Conservation (phyloP, 2,113 vertebrate genomes). For the Malurus alboscapulatus region DNA sequence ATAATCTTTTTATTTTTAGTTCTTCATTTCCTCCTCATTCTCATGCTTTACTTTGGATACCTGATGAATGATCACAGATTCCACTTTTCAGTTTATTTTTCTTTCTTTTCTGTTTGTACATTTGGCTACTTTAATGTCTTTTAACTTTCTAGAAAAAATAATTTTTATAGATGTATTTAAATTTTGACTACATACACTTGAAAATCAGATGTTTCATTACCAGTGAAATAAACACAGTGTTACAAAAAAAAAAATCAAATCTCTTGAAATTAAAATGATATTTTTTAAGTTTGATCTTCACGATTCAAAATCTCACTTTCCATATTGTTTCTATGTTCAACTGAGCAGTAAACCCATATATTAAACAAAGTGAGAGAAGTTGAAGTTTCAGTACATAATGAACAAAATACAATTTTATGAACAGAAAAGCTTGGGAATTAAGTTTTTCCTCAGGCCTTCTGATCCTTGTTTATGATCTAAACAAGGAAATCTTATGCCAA, state of each 20-base stretch:
- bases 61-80: conserved; percentile 56
- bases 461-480: neutral
- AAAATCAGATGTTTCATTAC: conserved; percentile 22
- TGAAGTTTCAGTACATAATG: neutral
- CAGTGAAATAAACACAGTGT: neutral
- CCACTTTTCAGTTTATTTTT: conserved; percentile 57
- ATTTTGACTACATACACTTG: conserved; percentile 23
- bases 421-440: neutral
- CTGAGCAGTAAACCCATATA: neutral
- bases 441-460: neutral
- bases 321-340: neutral
- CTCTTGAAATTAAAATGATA: neutral
- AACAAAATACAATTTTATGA: neutral
- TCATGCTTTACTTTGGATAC: conserved; percentile 59
- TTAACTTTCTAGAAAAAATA: conserved; percentile 46
- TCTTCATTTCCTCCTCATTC: conserved; percentile 50
- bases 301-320: neutral
- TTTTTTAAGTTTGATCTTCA: neutral
- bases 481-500: neutral
- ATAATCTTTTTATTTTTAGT: conserved; percentile 51
- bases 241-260: neutral
- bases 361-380: neutral
- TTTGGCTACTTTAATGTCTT: conserved; percentile 46
- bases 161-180: conserved; percentile 32
- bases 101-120: conserved; percentile 41